These are phyloP conservation scores for Indri indri DNA, from an alignment of 2,113 vertebrate genomes.

Conservation along the genomic window DNA sequence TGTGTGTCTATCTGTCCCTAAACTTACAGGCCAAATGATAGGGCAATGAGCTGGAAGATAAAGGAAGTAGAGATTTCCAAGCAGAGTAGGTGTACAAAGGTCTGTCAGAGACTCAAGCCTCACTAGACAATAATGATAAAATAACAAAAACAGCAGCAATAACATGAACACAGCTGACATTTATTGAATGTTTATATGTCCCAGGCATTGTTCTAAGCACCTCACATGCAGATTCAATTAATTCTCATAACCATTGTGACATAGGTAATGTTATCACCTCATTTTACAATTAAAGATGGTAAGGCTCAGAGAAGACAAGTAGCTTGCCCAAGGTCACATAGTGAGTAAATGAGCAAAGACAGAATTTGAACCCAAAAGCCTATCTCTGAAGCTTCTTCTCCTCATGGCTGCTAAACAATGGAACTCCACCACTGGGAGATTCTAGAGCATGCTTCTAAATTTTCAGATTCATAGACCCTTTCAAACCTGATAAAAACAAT, in stretches of 20 bases:
- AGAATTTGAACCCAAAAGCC: neutral
- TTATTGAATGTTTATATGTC: neutral
- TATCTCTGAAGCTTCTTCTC: neutral
- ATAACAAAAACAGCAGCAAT: neutral
- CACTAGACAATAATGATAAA: neutral
- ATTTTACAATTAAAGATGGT: neutral
- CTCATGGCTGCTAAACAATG: neutral
- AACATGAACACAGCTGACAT: neutral
- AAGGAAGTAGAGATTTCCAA: conserved; percentile 12
- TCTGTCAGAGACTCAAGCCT: neutral
- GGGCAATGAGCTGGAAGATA: neutral
- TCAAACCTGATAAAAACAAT: neutral
- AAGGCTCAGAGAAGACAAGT: neutral
- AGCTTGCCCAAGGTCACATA: neutral
- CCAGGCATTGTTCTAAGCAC: neutral
- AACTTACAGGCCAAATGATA: conserved; percentile 5
- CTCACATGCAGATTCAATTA: neutral
- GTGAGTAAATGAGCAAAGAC: neutral
- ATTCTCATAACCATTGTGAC: neutral
- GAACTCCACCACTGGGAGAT: neutral
- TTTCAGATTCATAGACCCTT: neutral
- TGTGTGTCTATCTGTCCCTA: neutral
- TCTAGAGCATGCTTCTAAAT: neutral
- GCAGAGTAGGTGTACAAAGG: neutral
- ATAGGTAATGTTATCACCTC: neutral